Evolutionary conservation across 2,888 invertebrate species (phyloP).

Genomic region (Melanostoma mellinum): DNA sequence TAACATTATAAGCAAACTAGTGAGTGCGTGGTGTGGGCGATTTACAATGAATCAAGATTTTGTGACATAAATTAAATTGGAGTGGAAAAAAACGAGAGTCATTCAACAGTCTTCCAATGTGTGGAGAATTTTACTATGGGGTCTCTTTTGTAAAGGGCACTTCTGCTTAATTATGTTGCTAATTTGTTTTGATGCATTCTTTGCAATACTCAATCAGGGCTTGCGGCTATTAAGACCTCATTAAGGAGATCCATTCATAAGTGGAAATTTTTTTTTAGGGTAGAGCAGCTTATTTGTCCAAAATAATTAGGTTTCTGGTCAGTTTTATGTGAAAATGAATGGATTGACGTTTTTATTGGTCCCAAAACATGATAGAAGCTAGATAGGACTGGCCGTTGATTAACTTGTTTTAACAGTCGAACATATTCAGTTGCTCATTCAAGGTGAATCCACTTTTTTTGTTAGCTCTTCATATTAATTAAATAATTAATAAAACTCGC

Average conservation of each 20-base stretch:
- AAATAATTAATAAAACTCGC: too few relatives aligned
- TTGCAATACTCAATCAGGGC: conserved; percentile 26
- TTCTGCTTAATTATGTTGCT: conserved; percentile 49
- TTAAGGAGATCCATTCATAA: conserved; percentile 8
- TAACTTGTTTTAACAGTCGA: too few relatives aligned
- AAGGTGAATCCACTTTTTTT: too few relatives aligned
- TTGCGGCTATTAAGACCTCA: conserved; percentile 1
- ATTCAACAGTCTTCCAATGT: conserved; percentile 44
- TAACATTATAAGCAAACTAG: conserved; percentile 51
- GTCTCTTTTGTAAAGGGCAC: conserved; percentile 12
- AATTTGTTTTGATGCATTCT: conserved; percentile 35
- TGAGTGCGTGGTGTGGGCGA: conserved; percentile 41
- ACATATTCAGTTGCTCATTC: too few relatives aligned
- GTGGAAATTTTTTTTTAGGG: background rate
- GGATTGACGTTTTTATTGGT: too few relatives aligned
- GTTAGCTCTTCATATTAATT: too few relatives aligned
- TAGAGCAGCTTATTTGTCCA: background rate
- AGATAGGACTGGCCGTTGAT: too few relatives aligned
- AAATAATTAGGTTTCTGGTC: too few relatives aligned
- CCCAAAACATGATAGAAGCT: too few relatives aligned
- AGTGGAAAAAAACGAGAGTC: conserved; percentile 32
- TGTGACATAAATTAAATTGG: conserved; percentile 47
- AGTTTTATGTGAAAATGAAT: too few relatives aligned
- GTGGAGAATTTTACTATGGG: conserved; percentile 12
- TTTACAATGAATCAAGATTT: conserved; percentile 38